Base-by-base conservation (phyloP, 1,140 invertebrate genomes). In the Anadara kagoshimensis region DNA sequence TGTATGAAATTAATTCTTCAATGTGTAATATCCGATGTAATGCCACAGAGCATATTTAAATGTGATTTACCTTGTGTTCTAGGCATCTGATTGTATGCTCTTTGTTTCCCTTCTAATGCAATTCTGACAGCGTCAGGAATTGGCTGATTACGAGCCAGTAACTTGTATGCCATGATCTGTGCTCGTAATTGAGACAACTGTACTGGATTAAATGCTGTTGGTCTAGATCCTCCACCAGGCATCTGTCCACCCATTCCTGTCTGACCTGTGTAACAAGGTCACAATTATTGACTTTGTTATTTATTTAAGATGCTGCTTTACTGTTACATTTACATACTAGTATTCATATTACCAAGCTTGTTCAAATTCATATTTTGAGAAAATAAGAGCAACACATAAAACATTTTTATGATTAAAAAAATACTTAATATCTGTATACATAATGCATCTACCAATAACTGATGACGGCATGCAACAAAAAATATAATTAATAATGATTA, bases 121-220 rank as follows among this genome's bases (percentile, higher is more conserved):
- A 94, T 85, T 59, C 92, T 73, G 18, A 90, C 51, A 76, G 82
- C 78, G 3, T 94, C 94, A 2, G 95, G 93, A n/a, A 99, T 90
- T 14, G 95, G 94, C 86, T 98, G 96, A 89, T 97, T 98, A 61
- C 97, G 91, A 22, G 97, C 94, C 54, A 99, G 88, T 77, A 95
- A 91, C 75, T 97, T 93, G 88, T 99, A 99, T 0, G 97, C 97
- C 90, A 97, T 95, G 78, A 99, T 98, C 90, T 99, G 98, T 20
- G 95, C 94, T 90, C 94, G 91, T 18, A 98, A 89, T 87, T 97
- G 96, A 64, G 94, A 92, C 64, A 97, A 91, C 87, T 97, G 96
- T 49, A 90, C 74, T 41, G 80, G 77, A 56, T 73, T 86, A 73
- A 88, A 89, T 24, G 83, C 72, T 63, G 66, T 72, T 45, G 61